Evolutionary conservation across 2,888 invertebrate species (phyloP).

Genomic region (Neoscelio sp.): DNA sequence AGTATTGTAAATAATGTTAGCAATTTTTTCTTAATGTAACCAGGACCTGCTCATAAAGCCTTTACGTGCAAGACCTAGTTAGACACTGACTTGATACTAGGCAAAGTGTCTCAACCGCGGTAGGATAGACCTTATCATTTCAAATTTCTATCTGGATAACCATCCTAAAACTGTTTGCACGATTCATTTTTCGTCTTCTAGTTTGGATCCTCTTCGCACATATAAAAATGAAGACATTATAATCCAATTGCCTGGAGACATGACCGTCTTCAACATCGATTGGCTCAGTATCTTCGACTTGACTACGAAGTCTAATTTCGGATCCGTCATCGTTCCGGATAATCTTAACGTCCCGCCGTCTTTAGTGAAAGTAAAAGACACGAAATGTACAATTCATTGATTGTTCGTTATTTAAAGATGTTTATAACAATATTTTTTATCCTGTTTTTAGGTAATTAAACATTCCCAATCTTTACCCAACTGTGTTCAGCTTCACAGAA

Average conservation of each 20-base stretch:
- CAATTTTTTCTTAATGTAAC: too few relatives aligned
- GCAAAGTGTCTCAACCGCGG: too few relatives aligned
- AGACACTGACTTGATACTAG: too few relatives aligned
- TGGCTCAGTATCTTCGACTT: conserved; percentile 94
- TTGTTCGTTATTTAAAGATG: too few relatives aligned
- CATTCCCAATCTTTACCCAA: conserved; percentile 89
- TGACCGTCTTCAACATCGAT: conserved; percentile 91
- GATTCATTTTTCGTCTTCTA: conserved; percentile 78
- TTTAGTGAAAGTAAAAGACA: conserved; percentile 86
- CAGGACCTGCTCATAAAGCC: too few relatives aligned
- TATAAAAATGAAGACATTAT: conserved; percentile 90
- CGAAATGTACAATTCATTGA: too few relatives aligned
- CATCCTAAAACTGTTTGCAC: conserved; percentile 7
- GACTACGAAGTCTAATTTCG: conserved; percentile 87
- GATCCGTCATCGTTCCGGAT: conserved; percentile 91
- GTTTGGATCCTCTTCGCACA: conserved; percentile 90
- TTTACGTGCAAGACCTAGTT: too few relatives aligned
- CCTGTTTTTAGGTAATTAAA: conserved; percentile 74
- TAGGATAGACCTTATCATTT: too few relatives aligned
- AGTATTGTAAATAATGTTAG: too few relatives aligned
- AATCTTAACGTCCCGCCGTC: conserved; percentile 94
- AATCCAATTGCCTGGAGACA: conserved; percentile 91
- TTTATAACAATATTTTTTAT: too few relatives aligned
- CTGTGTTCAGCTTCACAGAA: conserved; percentile 93
- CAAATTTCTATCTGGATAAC: too few relatives aligned